phyloP scores from a whole-genome alignment of 2,113 vertebrate species.

The Tylochromis polylepis region DNA sequence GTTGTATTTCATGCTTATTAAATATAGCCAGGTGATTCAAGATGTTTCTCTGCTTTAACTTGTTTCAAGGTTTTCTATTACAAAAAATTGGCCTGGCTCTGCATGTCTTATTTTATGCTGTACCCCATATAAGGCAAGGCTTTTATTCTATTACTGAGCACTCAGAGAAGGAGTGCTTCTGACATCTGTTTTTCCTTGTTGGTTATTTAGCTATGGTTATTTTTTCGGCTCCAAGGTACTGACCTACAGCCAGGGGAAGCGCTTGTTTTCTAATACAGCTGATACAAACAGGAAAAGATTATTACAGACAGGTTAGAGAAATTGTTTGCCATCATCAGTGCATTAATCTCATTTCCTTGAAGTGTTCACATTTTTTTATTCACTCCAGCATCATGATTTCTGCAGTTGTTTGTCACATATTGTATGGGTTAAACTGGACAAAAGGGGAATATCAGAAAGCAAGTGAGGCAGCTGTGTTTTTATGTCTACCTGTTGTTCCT shows the following conservation, averaged over 20 bases:
- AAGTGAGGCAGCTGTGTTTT: background rate
- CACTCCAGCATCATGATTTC: background rate
- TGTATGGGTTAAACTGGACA: background rate
- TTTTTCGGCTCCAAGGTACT: background rate
- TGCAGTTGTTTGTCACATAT: background rate
- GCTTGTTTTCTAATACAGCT: background rate
- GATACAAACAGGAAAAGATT: background rate
- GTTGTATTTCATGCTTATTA: background rate
- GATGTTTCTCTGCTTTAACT: background rate
- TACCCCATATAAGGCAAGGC: background rate
- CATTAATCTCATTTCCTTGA: background rate
- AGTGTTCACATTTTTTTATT: background rate
- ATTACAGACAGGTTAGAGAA: background rate
- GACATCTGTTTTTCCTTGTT: background rate
- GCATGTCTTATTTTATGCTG: background rate
- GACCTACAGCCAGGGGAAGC: background rate
- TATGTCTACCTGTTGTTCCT: background rate
- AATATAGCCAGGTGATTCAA: background rate
- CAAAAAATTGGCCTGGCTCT: background rate
- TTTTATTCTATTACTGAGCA: conserved; percentile 49
- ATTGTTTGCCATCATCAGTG: background rate
- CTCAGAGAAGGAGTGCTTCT: conserved; percentile 11
- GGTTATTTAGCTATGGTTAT: background rate
- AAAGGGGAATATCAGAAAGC: background rate
- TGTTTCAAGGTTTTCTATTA: background rate